phyloP scores from a whole-genome alignment of 2,888 invertebrate species.

The Ormyrus thymus region DNA sequence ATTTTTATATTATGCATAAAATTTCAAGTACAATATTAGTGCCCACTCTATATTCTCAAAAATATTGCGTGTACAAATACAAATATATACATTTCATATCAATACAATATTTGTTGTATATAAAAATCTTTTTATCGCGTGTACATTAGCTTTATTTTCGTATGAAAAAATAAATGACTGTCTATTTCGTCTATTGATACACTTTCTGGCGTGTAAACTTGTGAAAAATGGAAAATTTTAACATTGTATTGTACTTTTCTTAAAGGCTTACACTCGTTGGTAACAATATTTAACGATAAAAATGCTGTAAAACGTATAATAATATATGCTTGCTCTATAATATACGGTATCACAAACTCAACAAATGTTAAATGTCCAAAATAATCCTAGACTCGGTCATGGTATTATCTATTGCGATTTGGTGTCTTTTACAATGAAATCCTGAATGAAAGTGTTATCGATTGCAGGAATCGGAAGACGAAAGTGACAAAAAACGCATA shows the following conservation, averaged over 20 bases:
- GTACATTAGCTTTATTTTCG: conserved; percentile 4
- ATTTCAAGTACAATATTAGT: conserved; percentile 47
- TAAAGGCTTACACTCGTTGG: conserved; percentile 25
- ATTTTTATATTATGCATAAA: conserved; percentile 45
- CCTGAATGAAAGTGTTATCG: conserved; percentile 14
- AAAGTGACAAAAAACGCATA: conserved; percentile 28
- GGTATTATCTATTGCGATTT: conserved; percentile 22
- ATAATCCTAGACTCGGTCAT: conserved; percentile 29
- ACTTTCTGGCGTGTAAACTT: conserved; percentile 9
- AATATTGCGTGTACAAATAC: conserved; percentile 36
- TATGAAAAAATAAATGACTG: conserved; percentile 19
- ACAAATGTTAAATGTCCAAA: conserved; percentile 32
- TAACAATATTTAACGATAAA: conserved; percentile 47
- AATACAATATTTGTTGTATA: conserved; percentile 21
- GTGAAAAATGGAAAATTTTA: conserved; percentile 5
- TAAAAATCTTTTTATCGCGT: conserved; percentile 21
- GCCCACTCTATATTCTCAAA: conserved; percentile 34
- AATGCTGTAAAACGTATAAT: conserved; percentile 42
- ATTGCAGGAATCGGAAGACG: conserved; percentile 21
- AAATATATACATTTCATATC: conserved; percentile 45
- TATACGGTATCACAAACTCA: conserved; percentile 45
- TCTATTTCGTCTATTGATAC: conserved; percentile 14
- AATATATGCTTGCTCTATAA: conserved; percentile 37
- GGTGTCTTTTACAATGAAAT: not conserved
- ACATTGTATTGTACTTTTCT: conserved; percentile 39